Percentiles rank a stretch among this genome's conserved stretches.
Evolutionary conservation across 2,113 vertebrate species (phyloP).

Genomic region (Tetrao urogallus): DNA sequence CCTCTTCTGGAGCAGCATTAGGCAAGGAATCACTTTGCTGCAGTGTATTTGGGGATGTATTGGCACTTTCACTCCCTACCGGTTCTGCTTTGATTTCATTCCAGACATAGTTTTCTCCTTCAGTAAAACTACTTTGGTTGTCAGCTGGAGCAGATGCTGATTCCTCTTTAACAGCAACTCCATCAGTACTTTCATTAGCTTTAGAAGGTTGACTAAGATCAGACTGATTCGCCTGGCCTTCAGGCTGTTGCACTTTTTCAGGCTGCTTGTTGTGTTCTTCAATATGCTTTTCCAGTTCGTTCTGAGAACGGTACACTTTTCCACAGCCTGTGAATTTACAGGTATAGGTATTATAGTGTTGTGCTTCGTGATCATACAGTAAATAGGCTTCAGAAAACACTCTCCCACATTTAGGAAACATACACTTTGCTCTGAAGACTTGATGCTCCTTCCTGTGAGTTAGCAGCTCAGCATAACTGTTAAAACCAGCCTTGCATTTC

Average conservation of each 20-base stretch:
- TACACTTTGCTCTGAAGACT: conserved; percentile 92
- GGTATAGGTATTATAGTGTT: conserved; percentile 96
- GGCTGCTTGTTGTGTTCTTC: conserved; percentile 79
- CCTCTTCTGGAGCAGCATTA: conserved; percentile 35
- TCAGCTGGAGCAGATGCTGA: conserved; percentile 39
- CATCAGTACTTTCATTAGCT: conserved; percentile 48
- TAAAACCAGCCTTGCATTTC: conserved; percentile 95
- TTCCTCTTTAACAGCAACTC: conserved; percentile 59
- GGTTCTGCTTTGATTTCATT: conserved; percentile 67
- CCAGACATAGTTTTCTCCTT: conserved; percentile 36
- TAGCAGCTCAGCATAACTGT: conserved; percentile 90
- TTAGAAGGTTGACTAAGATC: conserved; percentile 49
- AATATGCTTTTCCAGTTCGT: conserved; percentile 88
- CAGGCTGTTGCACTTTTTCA: conserved; percentile 50
- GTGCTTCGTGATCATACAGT: conserved; percentile 96
- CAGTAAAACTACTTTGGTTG: not conserved
- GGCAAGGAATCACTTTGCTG: conserved; percentile 42
- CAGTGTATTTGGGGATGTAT: not conserved
- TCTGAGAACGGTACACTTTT: conserved; percentile 91
- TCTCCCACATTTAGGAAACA: conserved; percentile 95
- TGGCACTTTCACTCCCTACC: conserved; percentile 39
- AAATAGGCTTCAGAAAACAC: conserved; percentile 93
- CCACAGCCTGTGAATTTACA: conserved; percentile 88
- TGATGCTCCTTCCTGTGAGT: conserved; percentile 90
- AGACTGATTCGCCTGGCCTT: conserved; percentile 47